Evolutionary conservation across 2,113 vertebrate species (phyloP), one percentile per base, ranked within the genome.

Genomic region (Callospermophilus lateralis): DNA sequence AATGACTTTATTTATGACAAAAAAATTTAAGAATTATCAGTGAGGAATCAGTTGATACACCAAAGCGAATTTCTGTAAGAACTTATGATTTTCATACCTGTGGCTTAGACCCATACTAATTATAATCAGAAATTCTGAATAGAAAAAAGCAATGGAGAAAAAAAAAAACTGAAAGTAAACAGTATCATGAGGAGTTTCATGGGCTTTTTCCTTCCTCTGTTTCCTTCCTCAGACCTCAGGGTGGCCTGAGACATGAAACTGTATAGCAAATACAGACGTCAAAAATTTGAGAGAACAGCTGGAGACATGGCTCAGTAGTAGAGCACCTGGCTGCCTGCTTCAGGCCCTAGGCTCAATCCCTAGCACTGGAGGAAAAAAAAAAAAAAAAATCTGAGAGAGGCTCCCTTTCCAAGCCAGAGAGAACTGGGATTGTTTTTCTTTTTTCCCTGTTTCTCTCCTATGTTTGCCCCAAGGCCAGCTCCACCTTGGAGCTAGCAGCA

Each of bases 181-280:
- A 78, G 10, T 32, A 39, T 28, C 16, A 12, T 9, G 39, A 7
- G 65, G 67, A 6, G 16, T 32, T 81, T 34, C 51, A 19, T 8
- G 4, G 3, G 5, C 16, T 88, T 65, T 63, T 55, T 28, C 51
- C 30, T 73, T 8, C n/a, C 22, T n/a, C 22, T 61, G 53, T 65
- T 11, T 22, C 48, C 13, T 67, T 58, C 55, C 55, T 58, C 55
- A 55, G 42, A 53, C 79, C 45, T 17, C 1, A 74, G 55, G 53
- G 37, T 16, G n/a, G 55, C 24, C 76, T 3, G 0, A 24, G 73
- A 48, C 2, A 1, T 39, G 17, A n/a, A 81, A 51, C 9, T 16
- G 22, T 84, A 16, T 3, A 9, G 17, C 2, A 32, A 55, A 48
- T 24, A 13, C 0, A 68, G 10, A 90, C 0, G 2, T 4, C 20